phyloP scores from a whole-genome alignment of 2,797 vertebrate genomes.

The Champsocephalus gunnari region DNA sequence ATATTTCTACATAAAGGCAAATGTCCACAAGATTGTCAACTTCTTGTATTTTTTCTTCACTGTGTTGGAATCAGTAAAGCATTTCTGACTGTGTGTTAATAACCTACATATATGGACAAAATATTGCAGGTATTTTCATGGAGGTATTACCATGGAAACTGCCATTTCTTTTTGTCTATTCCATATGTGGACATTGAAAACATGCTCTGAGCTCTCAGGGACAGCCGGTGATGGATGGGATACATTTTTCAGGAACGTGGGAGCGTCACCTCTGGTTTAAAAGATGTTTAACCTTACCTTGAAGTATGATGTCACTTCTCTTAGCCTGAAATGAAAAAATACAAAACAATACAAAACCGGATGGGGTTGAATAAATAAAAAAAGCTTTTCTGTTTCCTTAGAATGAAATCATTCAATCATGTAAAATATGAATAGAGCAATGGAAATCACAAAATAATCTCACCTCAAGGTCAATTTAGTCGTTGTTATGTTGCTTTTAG shows the following conservation, averaged over 20 bases:
- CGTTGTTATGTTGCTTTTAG: background rate
- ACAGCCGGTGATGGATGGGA: conserved; percentile 47
- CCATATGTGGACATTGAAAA: conserved; percentile 40
- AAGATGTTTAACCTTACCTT: conserved; percentile 24
- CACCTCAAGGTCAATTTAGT: background rate
- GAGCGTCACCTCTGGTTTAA: conserved; percentile 30
- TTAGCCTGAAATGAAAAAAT: conserved; percentile 6
- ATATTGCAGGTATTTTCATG: conserved; percentile 24
- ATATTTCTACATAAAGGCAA: conserved; percentile 47
- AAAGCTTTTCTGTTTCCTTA: background rate
- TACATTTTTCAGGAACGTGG: conserved; percentile 21
- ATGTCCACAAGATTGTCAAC: background rate
- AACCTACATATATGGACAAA: conserved; percentile 27
- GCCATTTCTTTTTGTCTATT: conserved; percentile 19
- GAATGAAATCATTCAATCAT: background rate
- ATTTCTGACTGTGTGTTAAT: background rate
- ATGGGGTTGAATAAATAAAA: background rate
- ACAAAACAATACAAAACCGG: background rate
- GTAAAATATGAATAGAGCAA: background rate
- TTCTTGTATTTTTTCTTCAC: conserved; percentile 8
- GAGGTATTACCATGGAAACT: conserved; percentile 59
- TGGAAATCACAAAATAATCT: too few relatives aligned
- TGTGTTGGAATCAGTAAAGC: background rate
- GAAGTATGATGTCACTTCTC: conserved; percentile 16
- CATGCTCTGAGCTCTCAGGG: background rate